phyloP scores from a whole-genome alignment of 23 tunicate genomes.

The Corella eumyota region DNA sequence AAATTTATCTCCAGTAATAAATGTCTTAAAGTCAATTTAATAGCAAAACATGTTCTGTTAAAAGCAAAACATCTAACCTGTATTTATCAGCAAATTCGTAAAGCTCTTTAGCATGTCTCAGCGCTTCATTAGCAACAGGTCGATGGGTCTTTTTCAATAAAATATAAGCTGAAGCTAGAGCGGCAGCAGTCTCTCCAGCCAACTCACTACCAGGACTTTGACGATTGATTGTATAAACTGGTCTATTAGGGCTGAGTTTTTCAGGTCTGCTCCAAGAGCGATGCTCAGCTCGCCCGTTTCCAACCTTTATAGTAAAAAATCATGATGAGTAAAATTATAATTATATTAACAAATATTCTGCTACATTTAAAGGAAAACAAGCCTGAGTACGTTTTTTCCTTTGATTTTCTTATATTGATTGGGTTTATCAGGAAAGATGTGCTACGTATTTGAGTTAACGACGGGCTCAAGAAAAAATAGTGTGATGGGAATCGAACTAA shows the following conservation, averaged over 20 bases:
- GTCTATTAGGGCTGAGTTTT: constrained; percentile 60
- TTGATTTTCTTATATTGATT: too few species aligned
- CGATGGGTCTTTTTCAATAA: constrained; percentile 31
- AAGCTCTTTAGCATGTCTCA: constrained; percentile 70
- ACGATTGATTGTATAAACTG: constrained; percentile 61
- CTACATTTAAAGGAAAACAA: too few species aligned
- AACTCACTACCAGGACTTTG: constrained; percentile 87
- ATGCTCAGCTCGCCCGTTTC: constrained; percentile 66
- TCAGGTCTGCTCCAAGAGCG: constrained; percentile 82
- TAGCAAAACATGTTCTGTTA: too few species aligned
- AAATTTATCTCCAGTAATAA: too few species aligned
- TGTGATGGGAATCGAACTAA: too few species aligned
- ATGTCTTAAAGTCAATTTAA: too few species aligned
- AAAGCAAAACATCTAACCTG: constrained; percentile 56
- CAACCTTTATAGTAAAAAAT: constrained; percentile 32
- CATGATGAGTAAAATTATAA: too few species aligned
- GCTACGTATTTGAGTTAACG: too few species aligned
- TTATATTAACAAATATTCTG: too few species aligned
- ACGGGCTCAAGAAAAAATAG: too few species aligned
- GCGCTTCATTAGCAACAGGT: constrained; percentile 22
- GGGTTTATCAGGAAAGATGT: too few species aligned
- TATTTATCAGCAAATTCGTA: constrained; percentile 72
- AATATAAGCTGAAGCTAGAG: constrained; percentile 88
- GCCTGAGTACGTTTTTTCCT: too few species aligned
- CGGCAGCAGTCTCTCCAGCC: constrained; percentile 95